A percentile compares a stretch with the other conserved stretches of the same genome.
These are phyloP conservation scores for Agrochola litura DNA, from an alignment of 2,888 invertebrate genomes.

Conservation along the genomic window DNA sequence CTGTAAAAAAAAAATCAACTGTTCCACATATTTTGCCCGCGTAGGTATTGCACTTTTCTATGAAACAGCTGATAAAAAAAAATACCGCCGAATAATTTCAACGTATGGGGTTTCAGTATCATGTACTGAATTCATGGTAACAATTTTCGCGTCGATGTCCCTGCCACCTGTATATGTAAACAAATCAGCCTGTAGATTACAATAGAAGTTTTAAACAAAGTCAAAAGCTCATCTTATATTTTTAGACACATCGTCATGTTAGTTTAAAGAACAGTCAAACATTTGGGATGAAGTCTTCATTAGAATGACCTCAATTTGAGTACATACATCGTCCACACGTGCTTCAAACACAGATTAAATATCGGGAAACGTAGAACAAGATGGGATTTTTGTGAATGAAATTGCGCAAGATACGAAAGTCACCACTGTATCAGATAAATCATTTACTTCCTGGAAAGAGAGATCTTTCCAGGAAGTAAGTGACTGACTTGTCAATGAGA, in stretches of 20 bases:
- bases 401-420: not conserved
- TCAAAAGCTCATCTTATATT: constrained; percentile 36
- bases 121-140: too few species aligned
- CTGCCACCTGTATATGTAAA: too few species aligned
- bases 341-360: constrained; percentile 1
- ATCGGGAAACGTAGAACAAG: not conserved
- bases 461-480: constrained; percentile 23
- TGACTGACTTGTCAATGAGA: constrained; percentile 1
- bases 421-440: not conserved
- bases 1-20: too few species aligned
- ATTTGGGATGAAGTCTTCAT: constrained; percentile 45
- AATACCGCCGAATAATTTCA: too few species aligned
- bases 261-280: constrained; percentile 2
- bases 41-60: too few species aligned
- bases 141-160: too few species aligned
- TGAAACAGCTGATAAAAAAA: too few species aligned
- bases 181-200: too few species aligned
- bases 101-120: too few species aligned
- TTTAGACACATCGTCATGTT: constrained; percentile 49
- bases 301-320: constrained; percentile 54
- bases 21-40: too few species aligned
- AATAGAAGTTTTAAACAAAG: constrained; percentile 1
- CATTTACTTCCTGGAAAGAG: too few species aligned
- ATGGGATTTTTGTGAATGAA: not conserved
- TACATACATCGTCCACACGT: constrained; percentile 11